Evolutionary conservation across 1,140 invertebrate species (phyloP).

Genomic region (Xylocopa sonorina): DNA sequence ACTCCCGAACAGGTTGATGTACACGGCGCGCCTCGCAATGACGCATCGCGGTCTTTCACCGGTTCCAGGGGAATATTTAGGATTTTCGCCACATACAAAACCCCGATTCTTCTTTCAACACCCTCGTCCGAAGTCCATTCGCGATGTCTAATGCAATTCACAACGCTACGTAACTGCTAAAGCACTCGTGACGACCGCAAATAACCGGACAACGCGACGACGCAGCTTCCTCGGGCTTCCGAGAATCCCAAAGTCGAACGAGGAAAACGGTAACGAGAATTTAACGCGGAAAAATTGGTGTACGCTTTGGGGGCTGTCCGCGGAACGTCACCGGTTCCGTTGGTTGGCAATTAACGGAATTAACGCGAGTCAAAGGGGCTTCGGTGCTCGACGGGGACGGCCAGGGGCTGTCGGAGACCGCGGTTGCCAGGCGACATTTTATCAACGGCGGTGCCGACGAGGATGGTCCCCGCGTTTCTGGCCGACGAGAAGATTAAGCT

Average conservation of each 20-base stretch:
- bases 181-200: not conserved
- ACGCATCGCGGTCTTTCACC: too few relatives aligned
- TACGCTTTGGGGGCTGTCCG: not conserved
- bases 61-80: too few relatives aligned
- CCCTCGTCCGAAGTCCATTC: not conserved
- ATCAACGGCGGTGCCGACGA: slow-evolving; percentile 22
- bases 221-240: not conserved
- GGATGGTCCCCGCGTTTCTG: not conserved
- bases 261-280: slow-evolving; percentile 11
- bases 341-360: slow-evolving; percentile 61
- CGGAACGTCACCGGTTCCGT: slow-evolving; percentile 12
- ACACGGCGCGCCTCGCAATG: too few relatives aligned
- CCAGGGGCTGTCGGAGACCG: slow-evolving; percentile 13
- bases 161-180: not conserved
- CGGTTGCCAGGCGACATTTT: slow-evolving; percentile 43
- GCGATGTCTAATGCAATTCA: not conserved
- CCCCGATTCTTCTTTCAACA: not conserved
- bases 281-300: slow-evolving; percentile 38
- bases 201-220: not conserved
- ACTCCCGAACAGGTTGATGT: not conserved
- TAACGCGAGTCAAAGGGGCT: slow-evolving; percentile 56
- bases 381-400: slow-evolving; percentile 45
- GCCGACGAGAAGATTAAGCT: slow-evolving; percentile 46
- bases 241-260: too few relatives aligned
- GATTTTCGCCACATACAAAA: too few relatives aligned